phyloP scores from a whole-genome alignment of 2,797 vertebrate species.

The Enteromius afrohamiltoni region DNA sequence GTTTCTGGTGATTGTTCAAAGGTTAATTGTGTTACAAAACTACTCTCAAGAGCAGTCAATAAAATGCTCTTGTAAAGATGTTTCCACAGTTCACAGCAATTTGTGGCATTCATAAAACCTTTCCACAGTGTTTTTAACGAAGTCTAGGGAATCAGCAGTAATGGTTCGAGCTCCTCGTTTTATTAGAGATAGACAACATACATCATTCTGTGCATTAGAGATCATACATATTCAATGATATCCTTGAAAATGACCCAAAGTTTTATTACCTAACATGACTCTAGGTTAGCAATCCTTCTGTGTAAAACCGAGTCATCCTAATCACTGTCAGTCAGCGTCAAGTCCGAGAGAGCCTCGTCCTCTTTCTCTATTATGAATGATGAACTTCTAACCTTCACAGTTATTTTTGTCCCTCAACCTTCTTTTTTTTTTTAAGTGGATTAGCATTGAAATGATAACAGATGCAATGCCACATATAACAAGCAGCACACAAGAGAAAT shows the following conservation, averaged over 20 bases:
- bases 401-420: slow-evolving; percentile 4
- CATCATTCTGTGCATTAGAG: slow-evolving; percentile 16
- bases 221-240: slow-evolving; percentile 55
- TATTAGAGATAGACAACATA: slow-evolving; percentile 16
- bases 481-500: not conserved
- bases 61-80: slow-evolving; percentile 1
- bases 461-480: not conserved
- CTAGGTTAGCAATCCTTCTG: slow-evolving; percentile 35
- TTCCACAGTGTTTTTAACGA: not conserved
- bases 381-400: slow-evolving; percentile 26
- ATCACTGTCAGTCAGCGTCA: slow-evolving; percentile 41
- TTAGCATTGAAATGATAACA: not conserved
- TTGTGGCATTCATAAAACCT: slow-evolving; percentile 20
- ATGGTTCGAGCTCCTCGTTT: not conserved
- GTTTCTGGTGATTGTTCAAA: slow-evolving; percentile 25
- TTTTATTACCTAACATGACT: slow-evolving; percentile 43
- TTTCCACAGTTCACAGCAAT: slow-evolving; percentile 5
- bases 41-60: slow-evolving; percentile 24
- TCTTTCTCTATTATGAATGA: slow-evolving; percentile 45
- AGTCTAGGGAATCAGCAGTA: not conserved
- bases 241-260: slow-evolving; percentile 38
- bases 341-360: slow-evolving; percentile 26
- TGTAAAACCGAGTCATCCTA: slow-evolving; percentile 33
- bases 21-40: slow-evolving; percentile 36
- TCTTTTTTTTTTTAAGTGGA: not conserved